Evolutionary conservation across 2,797 vertebrate species (phyloP), one percentile per base, ranked within the genome.

Genomic region (Pseudopleuronectes americanus): DNA sequence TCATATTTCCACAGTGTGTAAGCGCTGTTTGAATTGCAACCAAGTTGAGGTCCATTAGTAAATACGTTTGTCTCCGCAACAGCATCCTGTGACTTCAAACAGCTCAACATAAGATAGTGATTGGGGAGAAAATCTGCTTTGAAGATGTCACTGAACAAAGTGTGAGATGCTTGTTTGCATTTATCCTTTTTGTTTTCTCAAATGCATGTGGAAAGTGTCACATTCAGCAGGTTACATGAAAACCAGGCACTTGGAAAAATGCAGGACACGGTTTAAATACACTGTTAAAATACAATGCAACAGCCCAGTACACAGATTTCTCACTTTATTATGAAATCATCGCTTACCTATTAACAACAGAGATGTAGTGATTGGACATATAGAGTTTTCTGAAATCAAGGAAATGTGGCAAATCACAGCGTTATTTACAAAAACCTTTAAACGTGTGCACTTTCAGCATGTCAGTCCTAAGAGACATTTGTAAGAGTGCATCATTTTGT

Each of bases 1-100:
- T 91, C 90, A 92, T 67, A 80, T 94, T 95, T 94, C 90, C 89
- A 89, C 89, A 91, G 92, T 89, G 92, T 93, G 93, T 92, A 90
- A 77, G 89, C 79, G 94, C 92, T 94, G 84, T 95, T 92, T 93
- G 92, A 95, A 95, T 95, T 86, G 84, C 91, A 94, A 93, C 92
- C 91, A 90, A 89, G 74, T 80, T 66, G 64, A 90, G 63, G 89
- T 92, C 73, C 70, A 79, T 90, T 91, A 92, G 90, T 90, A 94
- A 95, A 95, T 76, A 92, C 79, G 83, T 89, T 89, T 82, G 80
- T 92, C 88, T 89, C 66, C 57, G 66, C 83, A 74, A 59, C 28
- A 33, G 68, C 19, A 84, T 77, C 79, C 74, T 55, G 64, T 53
- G 76, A 80, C 69, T 80, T 86, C 75, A 80, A 77, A 79, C 83